These are phyloP conservation scores for Eupleurogrammus muticus DNA, from an alignment of 2,797 vertebrate species.

Conservation along the genomic window DNA sequence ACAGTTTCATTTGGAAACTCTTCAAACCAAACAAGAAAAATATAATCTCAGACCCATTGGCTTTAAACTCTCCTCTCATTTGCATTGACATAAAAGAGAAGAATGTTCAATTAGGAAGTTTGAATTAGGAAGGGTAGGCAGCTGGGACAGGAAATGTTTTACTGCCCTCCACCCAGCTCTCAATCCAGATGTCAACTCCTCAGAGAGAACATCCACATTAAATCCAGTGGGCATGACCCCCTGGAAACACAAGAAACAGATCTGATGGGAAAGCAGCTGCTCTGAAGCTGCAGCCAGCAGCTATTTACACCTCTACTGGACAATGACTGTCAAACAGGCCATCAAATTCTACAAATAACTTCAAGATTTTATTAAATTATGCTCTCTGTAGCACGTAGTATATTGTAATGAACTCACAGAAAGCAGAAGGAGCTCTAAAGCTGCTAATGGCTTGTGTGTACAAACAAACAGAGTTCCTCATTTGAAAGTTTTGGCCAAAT, in stretches of 20 bases:
- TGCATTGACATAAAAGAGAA: constrained; percentile 15
- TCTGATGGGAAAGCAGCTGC: constrained; percentile 65
- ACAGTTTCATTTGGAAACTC: constrained; percentile 29
- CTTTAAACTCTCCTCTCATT: constrained; percentile 20
- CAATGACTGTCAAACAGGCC: constrained; percentile 49
- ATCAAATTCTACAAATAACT: background rate
- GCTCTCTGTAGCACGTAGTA: background rate
- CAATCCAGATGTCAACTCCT: constrained; percentile 76
- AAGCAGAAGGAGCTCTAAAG: background rate
- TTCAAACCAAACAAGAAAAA: constrained; percentile 18
- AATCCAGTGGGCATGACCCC: constrained; percentile 63
- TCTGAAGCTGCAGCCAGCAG: constrained; percentile 25
- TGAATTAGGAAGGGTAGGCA: constrained; percentile 29
- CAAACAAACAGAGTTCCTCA: constrained; percentile 20
- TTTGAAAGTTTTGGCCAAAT: constrained; percentile 14
- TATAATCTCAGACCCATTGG: constrained; percentile 9
- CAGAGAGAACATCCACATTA: constrained; percentile 63
- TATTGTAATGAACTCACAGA: background rate
- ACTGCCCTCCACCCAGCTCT: constrained; percentile 67
- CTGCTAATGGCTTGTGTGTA: background rate
- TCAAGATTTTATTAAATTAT: background rate
- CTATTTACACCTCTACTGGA: constrained; percentile 70
- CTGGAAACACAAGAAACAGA: constrained; percentile 37
- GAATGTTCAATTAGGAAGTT: background rate
- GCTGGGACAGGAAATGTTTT: constrained; percentile 74